These are phyloP conservation scores for Protonemura montana DNA, from an alignment of 2,888 invertebrate genomes.

Conservation along the genomic window DNA sequence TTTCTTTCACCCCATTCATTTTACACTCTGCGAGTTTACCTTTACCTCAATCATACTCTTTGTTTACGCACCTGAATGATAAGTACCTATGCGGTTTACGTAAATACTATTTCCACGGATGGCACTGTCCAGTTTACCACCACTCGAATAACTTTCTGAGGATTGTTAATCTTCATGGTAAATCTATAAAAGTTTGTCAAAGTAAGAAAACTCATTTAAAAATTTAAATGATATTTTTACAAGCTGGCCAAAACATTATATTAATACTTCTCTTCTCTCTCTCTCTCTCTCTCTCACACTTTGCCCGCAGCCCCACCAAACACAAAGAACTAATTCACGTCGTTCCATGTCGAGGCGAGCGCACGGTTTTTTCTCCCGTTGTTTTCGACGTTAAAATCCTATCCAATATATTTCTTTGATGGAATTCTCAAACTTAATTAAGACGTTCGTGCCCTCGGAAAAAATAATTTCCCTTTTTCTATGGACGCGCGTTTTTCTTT, in stretches of 20 bases:
- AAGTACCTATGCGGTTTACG: no score
- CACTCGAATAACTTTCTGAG: not conserved
- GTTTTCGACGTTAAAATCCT: conserved; percentile 45
- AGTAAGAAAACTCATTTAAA: not conserved
- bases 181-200: conserved; percentile 12
- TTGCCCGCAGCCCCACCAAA: not conserved
- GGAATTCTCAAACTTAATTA: conserved; percentile 45
- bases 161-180: not conserved
- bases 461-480: conserved; percentile 45
- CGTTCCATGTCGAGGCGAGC: not conserved
- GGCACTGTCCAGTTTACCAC: not conserved
- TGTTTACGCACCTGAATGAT: no score
- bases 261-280: not conserved
- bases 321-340: not conserved
- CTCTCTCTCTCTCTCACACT: not conserved
- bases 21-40: not conserved
- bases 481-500: not conserved
- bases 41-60: not conserved
- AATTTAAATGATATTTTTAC: conserved; percentile 12
- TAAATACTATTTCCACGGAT: not conserved
- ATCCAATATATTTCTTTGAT: conserved; percentile 48
- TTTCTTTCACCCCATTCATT: not conserved
- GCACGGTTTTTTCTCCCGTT: conserved; percentile 9
- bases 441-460: conserved; percentile 32
- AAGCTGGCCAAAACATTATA: conserved; percentile 7